These are phyloP conservation scores for Bothrops jararaca DNA, from an alignment of 2,113 vertebrate genomes.

Conservation along the genomic window DNA sequence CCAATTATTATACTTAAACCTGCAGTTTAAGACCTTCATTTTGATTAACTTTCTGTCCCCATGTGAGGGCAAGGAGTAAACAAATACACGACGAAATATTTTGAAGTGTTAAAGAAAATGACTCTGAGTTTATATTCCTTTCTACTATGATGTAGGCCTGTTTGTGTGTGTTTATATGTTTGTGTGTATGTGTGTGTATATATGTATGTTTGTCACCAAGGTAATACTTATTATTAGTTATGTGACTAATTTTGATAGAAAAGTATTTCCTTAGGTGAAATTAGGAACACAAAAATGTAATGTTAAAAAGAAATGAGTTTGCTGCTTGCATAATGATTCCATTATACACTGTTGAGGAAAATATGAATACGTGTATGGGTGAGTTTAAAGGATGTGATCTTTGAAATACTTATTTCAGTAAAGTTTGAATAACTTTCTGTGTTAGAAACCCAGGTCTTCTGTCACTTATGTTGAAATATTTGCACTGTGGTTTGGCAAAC, in stretches of 20 bases:
- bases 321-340: constrained; percentile 4
- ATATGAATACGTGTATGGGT: background rate
- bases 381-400: constrained; percentile 39
- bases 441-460: constrained; percentile 42
- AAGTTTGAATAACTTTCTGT: constrained; percentile 58
- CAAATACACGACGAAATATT: constrained; percentile 34
- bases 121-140: constrained; percentile 26
- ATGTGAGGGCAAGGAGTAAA: constrained; percentile 15
- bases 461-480: constrained; percentile 47
- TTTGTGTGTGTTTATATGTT: constrained; percentile 73
- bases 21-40: constrained; percentile 35
- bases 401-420: constrained; percentile 48
- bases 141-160: constrained; percentile 61
- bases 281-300: constrained; percentile 26
- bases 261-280: constrained; percentile 17
- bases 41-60: constrained; percentile 24
- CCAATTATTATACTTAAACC: background rate
- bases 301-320: constrained; percentile 22
- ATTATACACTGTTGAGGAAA: constrained; percentile 27
- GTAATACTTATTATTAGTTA: constrained; percentile 22
- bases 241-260: constrained; percentile 9
- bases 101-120: background rate
- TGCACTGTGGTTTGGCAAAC: constrained; percentile 61
- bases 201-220: constrained; percentile 33
- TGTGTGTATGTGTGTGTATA: constrained; percentile 12